These are phyloP conservation scores for Blastobasis lacticolella DNA, from an alignment of 2,888 invertebrate genomes.

Conservation along the genomic window DNA sequence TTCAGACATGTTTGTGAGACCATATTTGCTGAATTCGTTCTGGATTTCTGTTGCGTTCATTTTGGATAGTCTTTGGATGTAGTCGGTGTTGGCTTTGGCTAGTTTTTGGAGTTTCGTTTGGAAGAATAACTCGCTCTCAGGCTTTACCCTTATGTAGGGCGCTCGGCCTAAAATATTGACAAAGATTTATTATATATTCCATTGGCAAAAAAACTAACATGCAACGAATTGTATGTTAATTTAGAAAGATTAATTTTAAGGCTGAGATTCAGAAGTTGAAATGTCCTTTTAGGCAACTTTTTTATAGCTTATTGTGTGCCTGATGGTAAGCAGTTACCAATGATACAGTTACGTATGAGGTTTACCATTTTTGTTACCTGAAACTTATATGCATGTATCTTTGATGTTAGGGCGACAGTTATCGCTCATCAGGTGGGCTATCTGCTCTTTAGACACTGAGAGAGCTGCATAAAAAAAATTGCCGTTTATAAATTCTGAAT, in stretches of 20 bases:
- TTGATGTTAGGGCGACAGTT: no score
- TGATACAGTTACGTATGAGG: no score
- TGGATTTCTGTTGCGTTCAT: conserved; percentile 58
- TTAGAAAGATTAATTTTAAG: not conserved
- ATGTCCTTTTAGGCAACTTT: no score
- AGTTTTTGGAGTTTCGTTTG: conserved; percentile 54
- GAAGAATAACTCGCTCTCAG: conserved; percentile 61
- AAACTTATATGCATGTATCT: no score
- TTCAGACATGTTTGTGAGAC: conserved; percentile 42
- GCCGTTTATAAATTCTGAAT: no score
- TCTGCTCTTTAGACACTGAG: no score
- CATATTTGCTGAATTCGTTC: conserved; percentile 59
- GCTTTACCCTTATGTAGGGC: conserved; percentile 51
- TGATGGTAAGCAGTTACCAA: no score
- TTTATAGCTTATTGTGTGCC: no score
- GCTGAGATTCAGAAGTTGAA: no score
- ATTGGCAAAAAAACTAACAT: not conserved
- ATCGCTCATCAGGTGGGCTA: no score
- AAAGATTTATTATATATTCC: not conserved
- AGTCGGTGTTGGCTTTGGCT: conserved; percentile 53
- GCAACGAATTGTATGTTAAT: not conserved
- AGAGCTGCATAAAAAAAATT: no score
- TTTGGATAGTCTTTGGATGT: conserved; percentile 49
- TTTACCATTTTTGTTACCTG: no score
- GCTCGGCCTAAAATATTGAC: conserved; percentile 35